A percentile compares a stretch with the other conserved stretches of the same genome.
These are phyloP conservation scores for Solenodon paradoxus DNA, from an alignment of 2,113 vertebrate species.

Conservation along the genomic window DNA sequence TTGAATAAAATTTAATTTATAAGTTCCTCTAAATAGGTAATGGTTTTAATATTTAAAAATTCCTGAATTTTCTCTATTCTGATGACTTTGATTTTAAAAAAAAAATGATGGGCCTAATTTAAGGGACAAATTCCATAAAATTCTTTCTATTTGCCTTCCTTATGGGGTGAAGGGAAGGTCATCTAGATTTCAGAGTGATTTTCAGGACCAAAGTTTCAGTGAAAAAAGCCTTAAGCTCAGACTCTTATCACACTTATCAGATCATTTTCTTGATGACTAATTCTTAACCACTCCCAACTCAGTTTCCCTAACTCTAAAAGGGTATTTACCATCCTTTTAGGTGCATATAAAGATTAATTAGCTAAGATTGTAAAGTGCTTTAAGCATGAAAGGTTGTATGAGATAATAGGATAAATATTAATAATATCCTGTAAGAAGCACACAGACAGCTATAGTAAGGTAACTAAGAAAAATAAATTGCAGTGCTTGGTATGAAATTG, in stretches of 20 bases:
- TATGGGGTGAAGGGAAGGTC: rapidly evolving
- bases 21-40: not conserved
- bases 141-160: not conserved
- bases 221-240: too few species aligned
- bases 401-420: conserved; percentile 76
- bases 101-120: not conserved
- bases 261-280: conserved; percentile 11
- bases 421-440: conserved; percentile 67
- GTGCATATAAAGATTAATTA: conserved; percentile 68
- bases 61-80: not conserved
- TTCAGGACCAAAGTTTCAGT: not conserved
- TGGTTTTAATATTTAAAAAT: not conserved
- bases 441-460: conserved; percentile 39
- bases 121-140: not conserved
- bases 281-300: conserved; percentile 5
- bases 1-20: not conserved
- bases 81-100: not conserved
- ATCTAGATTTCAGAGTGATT: not conserved
- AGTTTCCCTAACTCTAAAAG: conserved; percentile 54
- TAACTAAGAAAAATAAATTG: conserved; percentile 73
- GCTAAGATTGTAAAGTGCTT: conserved; percentile 65
- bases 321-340: conserved; percentile 27
- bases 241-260: not conserved
- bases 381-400: conserved; percentile 61
- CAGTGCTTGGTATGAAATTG: conserved; percentile 54